Percentiles rank a stretch among this genome's conserved stretches.
phyloP scores from a whole-genome alignment of 2,888 invertebrate genomes.

The Andrena camellia region DNA sequence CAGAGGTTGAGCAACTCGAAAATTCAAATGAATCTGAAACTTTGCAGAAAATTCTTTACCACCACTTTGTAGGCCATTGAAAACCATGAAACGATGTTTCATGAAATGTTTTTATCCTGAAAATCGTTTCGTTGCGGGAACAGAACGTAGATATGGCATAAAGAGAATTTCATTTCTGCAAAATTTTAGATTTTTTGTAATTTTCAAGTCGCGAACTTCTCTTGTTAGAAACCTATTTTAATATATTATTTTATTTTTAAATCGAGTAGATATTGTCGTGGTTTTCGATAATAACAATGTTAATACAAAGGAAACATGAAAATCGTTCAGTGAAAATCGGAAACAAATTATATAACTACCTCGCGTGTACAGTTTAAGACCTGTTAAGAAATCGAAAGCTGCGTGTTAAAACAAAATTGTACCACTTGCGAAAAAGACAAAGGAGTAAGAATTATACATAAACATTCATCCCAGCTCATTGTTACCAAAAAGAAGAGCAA shows the following conservation, averaged over 20 bases:
- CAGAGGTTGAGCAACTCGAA: too few relatives aligned
- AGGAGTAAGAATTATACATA: not conserved
- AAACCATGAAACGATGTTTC: too few relatives aligned
- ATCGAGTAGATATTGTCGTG: not conserved
- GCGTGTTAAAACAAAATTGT: constrained; percentile 15
- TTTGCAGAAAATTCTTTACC: too few relatives aligned
- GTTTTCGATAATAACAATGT: not conserved
- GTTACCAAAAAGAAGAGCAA: not conserved
- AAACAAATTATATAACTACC: not conserved
- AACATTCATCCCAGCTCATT: not conserved
- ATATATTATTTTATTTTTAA: not conserved
- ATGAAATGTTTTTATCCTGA: too few relatives aligned
- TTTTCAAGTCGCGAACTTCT: not conserved
- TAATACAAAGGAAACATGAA: not conserved
- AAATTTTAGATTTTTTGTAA: too few relatives aligned
- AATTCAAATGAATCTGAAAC: too few relatives aligned
- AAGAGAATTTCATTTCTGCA: too few relatives aligned
- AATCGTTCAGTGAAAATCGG: not conserved
- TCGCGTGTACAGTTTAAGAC: not conserved
- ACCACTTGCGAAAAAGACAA: constrained; percentile 9
- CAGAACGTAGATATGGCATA: too few relatives aligned
- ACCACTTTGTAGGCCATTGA: too few relatives aligned
- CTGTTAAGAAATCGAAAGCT: too few relatives aligned
- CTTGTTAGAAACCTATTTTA: not conserved
- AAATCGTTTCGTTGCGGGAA: too few relatives aligned